Percentiles rank a stretch among this genome's conserved stretches.
Conservation (phyloP, 2,888 invertebrate genomes). For the Epirrita christyi region DNA sequence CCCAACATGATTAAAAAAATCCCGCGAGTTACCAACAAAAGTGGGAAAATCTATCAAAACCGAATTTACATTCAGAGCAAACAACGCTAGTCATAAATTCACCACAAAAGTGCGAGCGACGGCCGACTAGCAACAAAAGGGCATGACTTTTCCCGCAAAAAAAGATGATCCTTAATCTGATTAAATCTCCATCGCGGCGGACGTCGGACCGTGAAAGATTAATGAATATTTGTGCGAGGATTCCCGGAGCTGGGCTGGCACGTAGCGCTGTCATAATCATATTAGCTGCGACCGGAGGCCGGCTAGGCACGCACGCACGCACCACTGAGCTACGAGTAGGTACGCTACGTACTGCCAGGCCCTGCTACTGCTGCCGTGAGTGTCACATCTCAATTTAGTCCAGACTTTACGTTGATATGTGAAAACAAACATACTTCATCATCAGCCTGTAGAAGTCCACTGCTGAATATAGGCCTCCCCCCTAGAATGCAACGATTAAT, state of each 20-base stretch:
- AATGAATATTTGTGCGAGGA: conserved; percentile 85
- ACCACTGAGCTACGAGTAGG: conserved; percentile 29
- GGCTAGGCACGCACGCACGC: conserved; percentile 73
- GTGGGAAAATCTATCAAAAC: conserved; percentile 51
- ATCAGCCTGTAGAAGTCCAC: neutral
- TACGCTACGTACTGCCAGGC: conserved; percentile 48
- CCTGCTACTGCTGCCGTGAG: conserved; percentile 34
- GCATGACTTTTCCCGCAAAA: conserved; percentile 83
- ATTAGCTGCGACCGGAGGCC: conserved; percentile 79
- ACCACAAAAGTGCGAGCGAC: conserved; percentile 80
- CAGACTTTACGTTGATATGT: conserved; percentile 13
- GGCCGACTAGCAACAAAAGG: conserved; percentile 81
- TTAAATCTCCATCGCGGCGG: conserved; percentile 84
- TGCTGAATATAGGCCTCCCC: too few species aligned
- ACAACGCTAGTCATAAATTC: conserved; percentile 79
- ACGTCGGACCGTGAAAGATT: conserved; percentile 85
- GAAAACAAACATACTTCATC: neutral
- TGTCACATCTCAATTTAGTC: conserved; percentile 27
- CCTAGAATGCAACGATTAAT: too few species aligned
- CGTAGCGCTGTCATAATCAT: conserved; percentile 84
- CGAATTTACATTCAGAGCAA: conserved; percentile 79
- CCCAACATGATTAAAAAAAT: conserved; percentile 36
- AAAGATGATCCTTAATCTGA: conserved; percentile 85
- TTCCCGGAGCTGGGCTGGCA: conserved; percentile 81
- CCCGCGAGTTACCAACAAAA: conserved; percentile 44